A percentile compares a stretch with the other conserved stretches of the same genome.
phyloP scores from a whole-genome alignment of 2,113 vertebrate genomes.

The Hemiscyllium ocellatum region DNA sequence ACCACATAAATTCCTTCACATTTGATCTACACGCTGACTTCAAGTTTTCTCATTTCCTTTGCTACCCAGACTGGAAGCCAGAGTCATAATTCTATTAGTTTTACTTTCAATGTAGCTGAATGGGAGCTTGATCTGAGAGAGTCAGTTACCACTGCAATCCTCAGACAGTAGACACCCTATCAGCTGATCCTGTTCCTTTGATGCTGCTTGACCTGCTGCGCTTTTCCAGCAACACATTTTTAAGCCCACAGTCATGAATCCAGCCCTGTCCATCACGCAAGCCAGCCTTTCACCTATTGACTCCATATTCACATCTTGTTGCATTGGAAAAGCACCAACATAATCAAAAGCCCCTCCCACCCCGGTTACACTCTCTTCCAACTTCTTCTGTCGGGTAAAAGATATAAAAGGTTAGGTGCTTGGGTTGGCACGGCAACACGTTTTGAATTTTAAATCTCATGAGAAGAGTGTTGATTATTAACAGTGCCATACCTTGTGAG shows the following conservation, averaged over 20 bases:
- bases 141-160: background rate
- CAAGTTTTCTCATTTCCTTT: background rate
- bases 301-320: too few relatives aligned
- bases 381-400: too few relatives aligned
- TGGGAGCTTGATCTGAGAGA: background rate
- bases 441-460: background rate
- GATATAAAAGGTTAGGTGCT: background rate
- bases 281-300: too few relatives aligned
- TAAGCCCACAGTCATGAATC: too few relatives aligned
- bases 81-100: background rate
- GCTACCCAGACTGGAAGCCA: background rate
- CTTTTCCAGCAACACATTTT: too few relatives aligned
- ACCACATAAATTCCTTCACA: background rate
- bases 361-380: too few relatives aligned
- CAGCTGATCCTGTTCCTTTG: background rate
- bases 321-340: too few relatives aligned
- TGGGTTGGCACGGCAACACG: background rate
- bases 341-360: too few relatives aligned
- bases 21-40: background rate
- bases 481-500: background rate
- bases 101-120: background rate
- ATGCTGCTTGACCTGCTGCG: too few relatives aligned
- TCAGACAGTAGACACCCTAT: background rate
- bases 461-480: background rate
- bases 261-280: too few relatives aligned